These are phyloP conservation scores for Eristalis arbustorum DNA, from an alignment of 2,888 invertebrate genomes.

Conservation along the genomic window DNA sequence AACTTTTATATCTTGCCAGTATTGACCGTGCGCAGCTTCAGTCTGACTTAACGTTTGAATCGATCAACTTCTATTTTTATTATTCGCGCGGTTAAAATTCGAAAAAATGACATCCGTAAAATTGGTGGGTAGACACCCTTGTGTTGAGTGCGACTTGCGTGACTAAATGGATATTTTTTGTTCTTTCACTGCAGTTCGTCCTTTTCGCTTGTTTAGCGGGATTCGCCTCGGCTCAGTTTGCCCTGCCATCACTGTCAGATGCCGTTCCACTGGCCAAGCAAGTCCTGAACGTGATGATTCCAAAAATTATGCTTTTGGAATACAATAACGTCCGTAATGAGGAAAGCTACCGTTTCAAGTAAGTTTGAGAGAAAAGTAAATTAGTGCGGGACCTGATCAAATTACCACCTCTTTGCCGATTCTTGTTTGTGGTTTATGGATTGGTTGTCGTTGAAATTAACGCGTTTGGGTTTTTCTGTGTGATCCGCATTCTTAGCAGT, in stretches of 20 bases:
- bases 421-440: background rate
- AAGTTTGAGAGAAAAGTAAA: constrained; percentile 52
- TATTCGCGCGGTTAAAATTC: constrained; percentile 26
- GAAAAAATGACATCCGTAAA: constrained; percentile 45
- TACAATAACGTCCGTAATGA: constrained; percentile 75
- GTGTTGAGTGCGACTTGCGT: background rate
- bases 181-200: constrained; percentile 50
- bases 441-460: background rate
- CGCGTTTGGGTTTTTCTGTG: background rate
- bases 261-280: constrained; percentile 37
- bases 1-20: constrained; percentile 45
- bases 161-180: background rate
- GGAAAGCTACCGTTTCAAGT: constrained; percentile 78
- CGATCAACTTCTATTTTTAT: constrained; percentile 46
- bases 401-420: background rate
- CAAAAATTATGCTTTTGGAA: constrained; percentile 74
- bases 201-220: constrained; percentile 45
- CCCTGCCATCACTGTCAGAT: background rate
- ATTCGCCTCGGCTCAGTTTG: constrained; percentile 31
- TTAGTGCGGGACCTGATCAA: background rate
- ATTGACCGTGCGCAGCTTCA: constrained; percentile 36
- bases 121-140: constrained; percentile 32
- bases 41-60: constrained; percentile 52
- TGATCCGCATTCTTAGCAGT: background rate
- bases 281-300: constrained; percentile 74